Base-by-base conservation (phyloP, 23 tunicate species). In the Pegea sp. region DNA sequence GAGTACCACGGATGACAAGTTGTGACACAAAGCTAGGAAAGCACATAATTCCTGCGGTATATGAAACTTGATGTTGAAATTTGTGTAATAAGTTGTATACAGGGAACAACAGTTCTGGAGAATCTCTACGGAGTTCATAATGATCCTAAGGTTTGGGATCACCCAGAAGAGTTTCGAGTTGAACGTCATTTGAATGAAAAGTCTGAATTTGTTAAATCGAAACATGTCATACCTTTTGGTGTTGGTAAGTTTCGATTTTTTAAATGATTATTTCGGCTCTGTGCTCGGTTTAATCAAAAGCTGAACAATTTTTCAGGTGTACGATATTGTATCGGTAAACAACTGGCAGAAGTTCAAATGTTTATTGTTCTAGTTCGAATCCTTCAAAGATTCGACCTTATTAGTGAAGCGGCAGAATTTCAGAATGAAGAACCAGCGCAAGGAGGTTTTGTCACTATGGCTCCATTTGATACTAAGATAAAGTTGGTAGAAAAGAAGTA, bases 171-270 rank as follows among this genome's bases (percentile, higher is more conserved):
- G 11, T 38, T 38, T 38, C 11, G 16, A 8, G 46, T 38, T 38
- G 46, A 38, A 38, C 46, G 46, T 8, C 46, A 38, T 38, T 38
- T 38, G 46, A 38, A 38, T 38, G 46, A 38, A 16, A 16, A 38
- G 46, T 11, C 13, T 8, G 16, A 38, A 16, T 38, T 38, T 38
- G 46, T 38, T 11, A 38, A 38, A 38, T 8, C 13, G 11, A 38
- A 38, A 8, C 16, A 8, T 16, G 46, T 38, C 13, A 38, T 38
- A 38, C 46, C 46, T 11, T 38, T 38, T 38, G 46, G 46, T 16
- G 46, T 38, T 38, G 46, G 46, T 38, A 8, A 16, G 46, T 38
- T 38, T 8, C 16, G 46, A 38, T 8, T 38, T 38, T 38, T 38
- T 38, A 38, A 38, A 8, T 38, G 46, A 38, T 38, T 38, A 38